A percentile compares a stretch with the other conserved stretches of the same genome.
Conservation (phyloP, 2,797 vertebrate genomes). For the Tarsius wallacei region DNA sequence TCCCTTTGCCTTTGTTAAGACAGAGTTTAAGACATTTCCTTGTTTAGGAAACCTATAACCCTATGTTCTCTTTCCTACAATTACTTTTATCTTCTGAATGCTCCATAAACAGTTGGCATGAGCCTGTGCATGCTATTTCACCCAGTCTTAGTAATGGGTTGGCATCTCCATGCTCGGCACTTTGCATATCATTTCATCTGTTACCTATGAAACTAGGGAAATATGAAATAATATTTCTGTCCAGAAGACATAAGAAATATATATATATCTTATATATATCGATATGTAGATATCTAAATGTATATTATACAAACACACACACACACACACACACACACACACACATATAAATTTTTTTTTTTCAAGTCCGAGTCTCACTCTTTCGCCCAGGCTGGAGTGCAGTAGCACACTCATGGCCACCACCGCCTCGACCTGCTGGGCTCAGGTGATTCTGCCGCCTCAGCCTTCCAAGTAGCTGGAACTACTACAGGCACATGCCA, state of each 20-base stretch:
- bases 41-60: not conserved
- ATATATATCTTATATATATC: no score
- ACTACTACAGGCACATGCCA: no score
- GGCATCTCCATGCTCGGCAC: not conserved
- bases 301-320: no score
- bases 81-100: not conserved
- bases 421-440: no score
- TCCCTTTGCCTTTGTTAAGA: not conserved
- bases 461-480: no score
- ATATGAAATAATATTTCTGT: constrained; percentile 55
- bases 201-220: not conserved
- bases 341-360: no score
- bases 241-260: not conserved
- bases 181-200: accelerated
- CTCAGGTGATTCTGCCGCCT: no score
- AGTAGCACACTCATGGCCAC: no score
- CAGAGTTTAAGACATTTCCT: not conserved
- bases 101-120: accelerated
- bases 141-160: not conserved
- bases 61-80: not conserved
- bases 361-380: no score
- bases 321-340: no score
- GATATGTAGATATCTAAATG: no score
- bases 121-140: not conserved
- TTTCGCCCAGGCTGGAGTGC: no score